These are phyloP conservation scores for Furnarius figulus DNA, from an alignment of 2,113 vertebrate species.

Conservation along the genomic window DNA sequence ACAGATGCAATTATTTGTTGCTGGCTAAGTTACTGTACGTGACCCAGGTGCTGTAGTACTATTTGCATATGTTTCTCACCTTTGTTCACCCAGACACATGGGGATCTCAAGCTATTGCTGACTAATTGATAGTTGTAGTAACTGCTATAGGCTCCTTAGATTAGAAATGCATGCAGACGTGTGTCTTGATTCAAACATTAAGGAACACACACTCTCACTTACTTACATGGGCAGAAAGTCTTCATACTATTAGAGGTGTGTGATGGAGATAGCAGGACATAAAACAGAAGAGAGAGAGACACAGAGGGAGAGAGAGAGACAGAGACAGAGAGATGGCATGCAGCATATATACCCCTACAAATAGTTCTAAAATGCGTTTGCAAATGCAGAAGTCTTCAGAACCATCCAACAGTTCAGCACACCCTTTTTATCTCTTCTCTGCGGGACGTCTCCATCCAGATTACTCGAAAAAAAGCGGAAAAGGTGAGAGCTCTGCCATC, in stretches of 20 bases:
- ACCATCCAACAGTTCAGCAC: slow-evolving; percentile 74
- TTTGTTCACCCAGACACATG: slow-evolving; percentile 68
- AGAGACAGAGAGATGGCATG: slow-evolving; percentile 69
- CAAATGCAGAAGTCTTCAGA: slow-evolving; percentile 76
- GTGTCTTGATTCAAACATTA: slow-evolving; percentile 69
- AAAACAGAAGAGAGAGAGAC: slow-evolving; percentile 70
- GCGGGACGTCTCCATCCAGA: slow-evolving; percentile 75
- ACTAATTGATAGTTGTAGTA: slow-evolving; percentile 78
- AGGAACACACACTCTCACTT: slow-evolving; percentile 66
- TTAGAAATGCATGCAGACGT: slow-evolving; percentile 72
- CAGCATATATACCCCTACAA: slow-evolving; percentile 71
- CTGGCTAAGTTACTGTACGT: slow-evolving; percentile 62
- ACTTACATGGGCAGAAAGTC: slow-evolving; percentile 72
- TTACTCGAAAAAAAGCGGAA: slow-evolving; percentile 70
- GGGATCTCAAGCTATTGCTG: slow-evolving; percentile 71
- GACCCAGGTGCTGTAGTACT: slow-evolving; percentile 66
- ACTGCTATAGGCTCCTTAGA: slow-evolving; percentile 68
- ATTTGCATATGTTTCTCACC: slow-evolving; percentile 70
- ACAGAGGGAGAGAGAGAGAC: slow-evolving; percentile 47
- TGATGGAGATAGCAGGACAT: slow-evolving; percentile 73
- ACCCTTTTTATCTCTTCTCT: slow-evolving; percentile 74
- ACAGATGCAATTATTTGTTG: slow-evolving; percentile 60
- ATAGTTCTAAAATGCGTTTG: slow-evolving; percentile 74
- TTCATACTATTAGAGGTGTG: slow-evolving; percentile 71
- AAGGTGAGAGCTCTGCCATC: slow-evolving; percentile 78